A percentile compares a stretch with the other conserved stretches of the same genome.
Evolutionary conservation across 92 coral and sea anemone species (phyloP).

Genomic region (Porites cylindrica): DNA sequence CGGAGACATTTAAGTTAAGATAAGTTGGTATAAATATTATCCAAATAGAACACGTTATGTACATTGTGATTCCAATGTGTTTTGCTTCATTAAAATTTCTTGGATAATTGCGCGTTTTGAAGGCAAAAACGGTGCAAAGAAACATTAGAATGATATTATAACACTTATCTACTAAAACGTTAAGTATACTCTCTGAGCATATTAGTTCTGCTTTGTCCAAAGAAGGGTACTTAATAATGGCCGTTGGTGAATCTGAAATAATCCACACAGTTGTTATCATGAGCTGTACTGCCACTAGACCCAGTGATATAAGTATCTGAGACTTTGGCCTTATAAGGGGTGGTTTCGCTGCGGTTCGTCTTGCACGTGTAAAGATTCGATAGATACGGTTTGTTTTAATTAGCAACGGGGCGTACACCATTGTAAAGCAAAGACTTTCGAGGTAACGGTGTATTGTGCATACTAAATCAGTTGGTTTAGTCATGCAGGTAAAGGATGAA

Average conservation of each 20-base stretch:
- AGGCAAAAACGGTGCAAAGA: slow-evolving; percentile 88
- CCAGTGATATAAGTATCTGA: slow-evolving; percentile 82
- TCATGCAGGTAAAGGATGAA: slow-evolving; percentile 67
- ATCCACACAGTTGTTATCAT: slow-evolving; percentile 86
- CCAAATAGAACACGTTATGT: slow-evolving; percentile 94
- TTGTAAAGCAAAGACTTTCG: slow-evolving; percentile 71
- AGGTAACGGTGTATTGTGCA: slow-evolving; percentile 77
- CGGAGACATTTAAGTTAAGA: slow-evolving; percentile 58
- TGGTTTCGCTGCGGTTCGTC: slow-evolving; percentile 87
- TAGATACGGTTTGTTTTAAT: slow-evolving; percentile 95
- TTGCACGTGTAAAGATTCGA: slow-evolving; percentile 89
- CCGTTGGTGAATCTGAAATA: slow-evolving; percentile 79
- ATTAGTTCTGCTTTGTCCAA: slow-evolving; percentile 51
- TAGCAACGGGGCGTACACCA: slow-evolving; percentile 93
- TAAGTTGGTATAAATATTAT: slow-evolving; percentile 84
- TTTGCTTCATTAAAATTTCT: slow-evolving; percentile 99
- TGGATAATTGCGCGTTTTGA: slow-evolving; percentile 94
- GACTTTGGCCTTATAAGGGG: slow-evolving; percentile 86
- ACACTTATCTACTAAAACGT: slow-evolving; percentile 72
- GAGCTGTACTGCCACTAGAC: slow-evolving; percentile 82
- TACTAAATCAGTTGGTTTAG: slow-evolving; percentile 71
- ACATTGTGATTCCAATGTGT: slow-evolving; percentile 93
- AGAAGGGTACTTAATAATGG: slow-evolving; percentile 63
- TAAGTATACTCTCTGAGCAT: slow-evolving; percentile 57
- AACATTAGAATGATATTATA: slow-evolving; percentile 85